These are phyloP conservation scores for Tyrophagus putrescentiae DNA, from an alignment of 1,140 invertebrate species.

Conservation along the genomic window DNA sequence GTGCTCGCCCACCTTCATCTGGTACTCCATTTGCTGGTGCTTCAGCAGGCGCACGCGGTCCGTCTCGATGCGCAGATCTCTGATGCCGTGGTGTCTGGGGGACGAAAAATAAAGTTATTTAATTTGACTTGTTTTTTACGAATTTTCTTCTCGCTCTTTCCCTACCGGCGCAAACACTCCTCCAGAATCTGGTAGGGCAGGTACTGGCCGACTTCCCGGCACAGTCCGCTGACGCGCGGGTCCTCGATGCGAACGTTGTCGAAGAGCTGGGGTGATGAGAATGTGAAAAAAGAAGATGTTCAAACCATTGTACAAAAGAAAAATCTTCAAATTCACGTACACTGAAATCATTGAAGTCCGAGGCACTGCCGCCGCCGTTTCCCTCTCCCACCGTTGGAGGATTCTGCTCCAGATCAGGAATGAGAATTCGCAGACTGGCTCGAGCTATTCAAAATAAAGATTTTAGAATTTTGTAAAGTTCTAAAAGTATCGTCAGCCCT, in stretches of 20 bases:
- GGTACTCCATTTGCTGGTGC: constrained; percentile 82
- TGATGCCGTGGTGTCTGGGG: constrained; percentile 65
- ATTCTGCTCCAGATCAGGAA: constrained; percentile 78
- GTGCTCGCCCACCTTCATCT: constrained; percentile 84
- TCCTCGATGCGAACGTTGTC: constrained; percentile 84
- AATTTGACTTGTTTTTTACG: too few species aligned
- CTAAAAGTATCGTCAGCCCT: background rate
- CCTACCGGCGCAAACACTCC: constrained; percentile 70
- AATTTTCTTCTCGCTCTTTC: constrained; percentile 15
- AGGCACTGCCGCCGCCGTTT: constrained; percentile 33
- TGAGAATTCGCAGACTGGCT: constrained; percentile 73
- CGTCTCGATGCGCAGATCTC: constrained; percentile 71
- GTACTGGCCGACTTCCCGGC: constrained; percentile 81
- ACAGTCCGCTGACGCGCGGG: constrained; percentile 79
- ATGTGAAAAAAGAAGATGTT: too few species aligned
- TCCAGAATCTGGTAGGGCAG: constrained; percentile 80
- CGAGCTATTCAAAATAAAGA: constrained; percentile 30
- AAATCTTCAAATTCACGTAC: constrained; percentile 34
- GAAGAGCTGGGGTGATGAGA: constrained; percentile 54
- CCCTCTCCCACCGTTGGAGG: constrained; percentile 27
- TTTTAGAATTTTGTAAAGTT: too few species aligned
- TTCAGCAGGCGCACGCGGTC: constrained; percentile 72
- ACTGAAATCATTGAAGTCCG: constrained; percentile 35
- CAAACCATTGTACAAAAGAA: background rate
- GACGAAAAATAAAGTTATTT: constrained; percentile 24